A percentile compares a stretch with the other conserved stretches of the same genome.
These are phyloP conservation scores for Himalopsyche kuldschensis DNA, from an alignment of 2,888 invertebrate species.

Conservation along the genomic window DNA sequence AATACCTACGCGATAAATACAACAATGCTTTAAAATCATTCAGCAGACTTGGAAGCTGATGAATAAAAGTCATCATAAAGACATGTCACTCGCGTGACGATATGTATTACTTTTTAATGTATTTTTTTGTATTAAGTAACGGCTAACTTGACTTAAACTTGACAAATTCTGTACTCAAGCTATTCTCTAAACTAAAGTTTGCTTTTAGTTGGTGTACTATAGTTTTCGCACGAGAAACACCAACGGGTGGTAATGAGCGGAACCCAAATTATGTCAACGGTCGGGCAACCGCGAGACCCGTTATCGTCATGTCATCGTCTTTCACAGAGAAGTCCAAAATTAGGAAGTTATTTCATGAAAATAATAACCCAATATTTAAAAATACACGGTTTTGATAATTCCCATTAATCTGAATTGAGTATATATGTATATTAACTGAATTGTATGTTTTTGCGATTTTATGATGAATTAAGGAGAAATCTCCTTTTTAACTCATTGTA, in stretches of 20 bases:
- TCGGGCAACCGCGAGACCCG: conserved; percentile 13
- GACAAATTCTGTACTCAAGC: neutral
- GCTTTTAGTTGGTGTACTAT: neutral
- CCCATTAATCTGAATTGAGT: no score
- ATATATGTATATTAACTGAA: no score
- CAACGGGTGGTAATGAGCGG: conserved; percentile 23
- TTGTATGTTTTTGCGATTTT: no score
- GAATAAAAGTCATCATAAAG: no score
- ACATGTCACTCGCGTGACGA: neutral
- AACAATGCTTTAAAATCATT: no score
- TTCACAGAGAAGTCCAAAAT: neutral
- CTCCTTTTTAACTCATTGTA: no score
- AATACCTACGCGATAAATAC: neutral
- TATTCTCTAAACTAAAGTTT: neutral
- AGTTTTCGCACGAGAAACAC: conserved; percentile 21
- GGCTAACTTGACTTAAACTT: neutral
- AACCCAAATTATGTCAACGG: conserved; percentile 29
- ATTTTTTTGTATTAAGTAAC: neutral
- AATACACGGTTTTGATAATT: no score
- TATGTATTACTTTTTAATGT: neutral
- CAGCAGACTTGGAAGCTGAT: no score
- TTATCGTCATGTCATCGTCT: conserved; percentile 2
- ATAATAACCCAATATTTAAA: no score
- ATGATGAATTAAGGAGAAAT: no score
- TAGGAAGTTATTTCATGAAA: no score